A percentile compares a stretch with the other conserved stretches of the same genome.
Conservation (phyloP, 2,888 invertebrate genomes). For the Cephus pygmeus region DNA sequence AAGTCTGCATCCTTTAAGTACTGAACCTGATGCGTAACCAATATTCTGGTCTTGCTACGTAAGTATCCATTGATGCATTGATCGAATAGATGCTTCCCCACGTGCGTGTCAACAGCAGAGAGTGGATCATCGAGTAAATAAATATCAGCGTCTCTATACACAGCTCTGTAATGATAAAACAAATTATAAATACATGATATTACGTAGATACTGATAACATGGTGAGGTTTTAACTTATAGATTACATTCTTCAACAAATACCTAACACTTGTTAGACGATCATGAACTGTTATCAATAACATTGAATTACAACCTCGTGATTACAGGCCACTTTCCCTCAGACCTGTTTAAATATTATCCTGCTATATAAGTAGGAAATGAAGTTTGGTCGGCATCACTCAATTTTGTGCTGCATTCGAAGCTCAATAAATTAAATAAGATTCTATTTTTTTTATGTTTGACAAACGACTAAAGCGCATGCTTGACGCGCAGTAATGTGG, state of each 20-base stretch:
- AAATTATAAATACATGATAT: not conserved
- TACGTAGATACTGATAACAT: not conserved
- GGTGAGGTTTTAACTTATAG: not conserved
- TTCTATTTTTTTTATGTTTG: too few species aligned
- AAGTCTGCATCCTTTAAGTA: constrained; percentile 76
- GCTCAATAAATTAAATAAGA: too few species aligned
- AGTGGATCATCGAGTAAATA: constrained; percentile 85
- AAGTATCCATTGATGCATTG: constrained; percentile 77
- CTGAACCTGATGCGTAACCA: constrained; percentile 88
- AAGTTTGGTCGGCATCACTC: too few species aligned
- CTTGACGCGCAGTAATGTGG: too few species aligned
- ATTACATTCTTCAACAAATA: not conserved
- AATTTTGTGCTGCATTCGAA: too few species aligned
- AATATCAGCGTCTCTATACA: constrained; percentile 81
- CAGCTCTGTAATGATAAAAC: constrained; percentile 67
- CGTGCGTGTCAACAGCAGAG: constrained; percentile 82
- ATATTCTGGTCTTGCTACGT: constrained; percentile 75
- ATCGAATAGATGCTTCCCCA: constrained; percentile 81
- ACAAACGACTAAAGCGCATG: too few species aligned
- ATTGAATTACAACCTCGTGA: not conserved
- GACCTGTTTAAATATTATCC: too few species aligned
- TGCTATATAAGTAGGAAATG: too few species aligned
- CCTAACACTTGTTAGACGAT: not conserved
- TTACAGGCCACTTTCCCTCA: too few species aligned
- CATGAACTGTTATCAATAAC: not conserved